phyloP scores from a whole-genome alignment of 2,797 vertebrate species.

The Takifugu ocellatus region DNA sequence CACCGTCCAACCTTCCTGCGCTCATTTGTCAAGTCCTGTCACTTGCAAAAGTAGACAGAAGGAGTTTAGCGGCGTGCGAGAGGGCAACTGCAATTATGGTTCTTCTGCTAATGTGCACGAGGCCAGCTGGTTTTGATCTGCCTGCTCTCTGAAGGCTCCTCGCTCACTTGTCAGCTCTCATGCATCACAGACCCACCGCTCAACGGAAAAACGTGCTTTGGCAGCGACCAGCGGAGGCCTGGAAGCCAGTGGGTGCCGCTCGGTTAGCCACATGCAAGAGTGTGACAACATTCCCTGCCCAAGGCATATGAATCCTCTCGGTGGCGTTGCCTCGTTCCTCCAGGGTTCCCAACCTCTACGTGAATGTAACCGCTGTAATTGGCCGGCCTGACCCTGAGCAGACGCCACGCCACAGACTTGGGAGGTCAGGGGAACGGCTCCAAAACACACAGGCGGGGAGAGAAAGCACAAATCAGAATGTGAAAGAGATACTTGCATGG shows the following conservation, averaged over 20 bases:
- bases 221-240: constrained; percentile 61
- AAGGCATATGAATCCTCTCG: constrained; percentile 55
- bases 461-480: constrained; percentile 26
- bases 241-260: constrained; percentile 61
- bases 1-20: constrained; percentile 20
- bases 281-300: constrained; percentile 56
- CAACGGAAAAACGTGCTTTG: constrained; percentile 74
- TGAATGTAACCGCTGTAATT: constrained; percentile 52
- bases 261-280: constrained; percentile 57
- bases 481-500: constrained; percentile 57
- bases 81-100: constrained; percentile 73
- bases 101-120: constrained; percentile 64
- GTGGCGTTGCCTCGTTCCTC: constrained; percentile 61
- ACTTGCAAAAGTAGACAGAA: constrained; percentile 26
- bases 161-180: constrained; percentile 70
- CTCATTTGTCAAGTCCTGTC: constrained; percentile 12
- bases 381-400: constrained; percentile 56
- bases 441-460: constrained; percentile 48
- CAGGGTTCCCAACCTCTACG: constrained; percentile 53
- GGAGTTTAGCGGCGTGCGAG: constrained; percentile 57
- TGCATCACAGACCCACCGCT: constrained; percentile 64
- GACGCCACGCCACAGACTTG: constrained; percentile 59
- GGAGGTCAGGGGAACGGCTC: constrained; percentile 57
- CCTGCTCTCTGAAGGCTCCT: constrained; percentile 50
- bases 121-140: constrained; percentile 76